A percentile compares a stretch with the other conserved stretches of the same genome.
These are phyloP conservation scores for Ennomos fuscantarius DNA, from an alignment of 2,888 invertebrate species.

Conservation along the genomic window DNA sequence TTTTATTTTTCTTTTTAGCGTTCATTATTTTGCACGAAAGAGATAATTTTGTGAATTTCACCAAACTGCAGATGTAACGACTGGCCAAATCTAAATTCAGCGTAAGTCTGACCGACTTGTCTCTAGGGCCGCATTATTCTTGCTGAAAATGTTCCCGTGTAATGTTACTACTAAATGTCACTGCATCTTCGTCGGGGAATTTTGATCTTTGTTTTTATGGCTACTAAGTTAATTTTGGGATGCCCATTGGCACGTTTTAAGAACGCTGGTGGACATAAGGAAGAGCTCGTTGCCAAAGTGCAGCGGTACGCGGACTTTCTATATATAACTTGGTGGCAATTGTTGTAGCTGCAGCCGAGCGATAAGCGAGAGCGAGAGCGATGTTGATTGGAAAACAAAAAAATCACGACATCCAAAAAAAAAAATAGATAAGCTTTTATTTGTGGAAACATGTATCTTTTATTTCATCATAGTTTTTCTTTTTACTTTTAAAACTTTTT, in stretches of 20 bases:
- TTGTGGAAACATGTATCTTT: too few relatives aligned
- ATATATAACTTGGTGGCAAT: slow-evolving; percentile 43
- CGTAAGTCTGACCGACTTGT: slow-evolving; percentile 72
- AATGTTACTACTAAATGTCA: slow-evolving; percentile 72
- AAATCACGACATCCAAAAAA: too few relatives aligned
- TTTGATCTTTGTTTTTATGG: slow-evolving; percentile 29
- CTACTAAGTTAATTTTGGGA: slow-evolving; percentile 28
- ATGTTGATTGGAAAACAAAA: too few relatives aligned
- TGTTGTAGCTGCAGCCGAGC: slow-evolving; percentile 24
- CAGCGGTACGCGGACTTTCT: slow-evolving; percentile 46
- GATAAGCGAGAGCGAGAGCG: slow-evolving; percentile 3
- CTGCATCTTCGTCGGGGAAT: slow-evolving; percentile 11
- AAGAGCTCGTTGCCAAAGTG: slow-evolving; percentile 60
- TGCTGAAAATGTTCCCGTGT: slow-evolving; percentile 64
- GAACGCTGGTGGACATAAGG: slow-evolving; percentile 49
- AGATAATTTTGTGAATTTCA: slow-evolving; percentile 36
- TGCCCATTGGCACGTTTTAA: slow-evolving; percentile 13
- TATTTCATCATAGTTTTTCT: too few relatives aligned
- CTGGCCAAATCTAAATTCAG: slow-evolving; percentile 70
- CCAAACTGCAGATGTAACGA: slow-evolving; percentile 45
- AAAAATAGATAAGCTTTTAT: too few relatives aligned
- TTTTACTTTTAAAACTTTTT: too few relatives aligned
- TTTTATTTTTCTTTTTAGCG: slow-evolving; percentile 74
- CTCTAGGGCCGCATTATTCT: slow-evolving; percentile 63
- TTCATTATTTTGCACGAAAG: slow-evolving; percentile 58